Conservation (phyloP, 2,113 vertebrate species). For the Ophiodon elongatus region DNA sequence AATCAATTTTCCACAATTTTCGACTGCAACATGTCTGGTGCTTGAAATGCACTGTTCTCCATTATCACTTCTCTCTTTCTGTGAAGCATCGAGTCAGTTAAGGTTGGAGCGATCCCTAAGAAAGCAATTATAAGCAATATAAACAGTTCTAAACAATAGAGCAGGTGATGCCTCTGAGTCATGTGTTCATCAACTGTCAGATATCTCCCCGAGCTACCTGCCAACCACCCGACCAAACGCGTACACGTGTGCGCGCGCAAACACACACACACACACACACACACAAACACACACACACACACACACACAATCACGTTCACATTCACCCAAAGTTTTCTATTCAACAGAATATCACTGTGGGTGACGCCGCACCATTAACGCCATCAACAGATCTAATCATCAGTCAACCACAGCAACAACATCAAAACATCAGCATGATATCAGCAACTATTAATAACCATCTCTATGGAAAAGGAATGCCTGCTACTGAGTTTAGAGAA, state of each 20-base stretch:
- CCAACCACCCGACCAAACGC: background rate
- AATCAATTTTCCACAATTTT: constrained; percentile 77
- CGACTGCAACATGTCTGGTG: constrained; percentile 55
- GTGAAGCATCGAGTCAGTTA: constrained; percentile 17
- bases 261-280: background rate
- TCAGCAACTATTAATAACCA: constrained; percentile 66
- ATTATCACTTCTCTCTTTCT: constrained; percentile 36
- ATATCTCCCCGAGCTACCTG: constrained; percentile 26
- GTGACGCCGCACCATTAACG: constrained; percentile 41
- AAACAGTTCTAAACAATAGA: constrained; percentile 47
- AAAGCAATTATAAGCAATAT: constrained; percentile 53
- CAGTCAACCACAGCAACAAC: constrained; percentile 59
- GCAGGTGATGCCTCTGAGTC: constrained; percentile 54
- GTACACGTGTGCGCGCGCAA: too few species aligned
- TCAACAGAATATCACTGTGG: constrained; percentile 35
- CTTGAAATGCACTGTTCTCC: constrained; percentile 48
- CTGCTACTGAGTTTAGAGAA: constrained; percentile 10
- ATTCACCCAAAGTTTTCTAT: constrained; percentile 36
- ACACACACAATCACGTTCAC: constrained; percentile 18
- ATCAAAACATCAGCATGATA: constrained; percentile 64
- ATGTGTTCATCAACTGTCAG: constrained; percentile 60
- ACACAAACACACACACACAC: constrained; percentile 19
- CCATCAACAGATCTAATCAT: constrained; percentile 66
- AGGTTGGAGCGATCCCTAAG: constrained; percentile 13
- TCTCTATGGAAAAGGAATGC: constrained; percentile 46